These are phyloP conservation scores for Cheilosia impressa DNA, from an alignment of 2,888 invertebrate genomes.

Conservation along the genomic window DNA sequence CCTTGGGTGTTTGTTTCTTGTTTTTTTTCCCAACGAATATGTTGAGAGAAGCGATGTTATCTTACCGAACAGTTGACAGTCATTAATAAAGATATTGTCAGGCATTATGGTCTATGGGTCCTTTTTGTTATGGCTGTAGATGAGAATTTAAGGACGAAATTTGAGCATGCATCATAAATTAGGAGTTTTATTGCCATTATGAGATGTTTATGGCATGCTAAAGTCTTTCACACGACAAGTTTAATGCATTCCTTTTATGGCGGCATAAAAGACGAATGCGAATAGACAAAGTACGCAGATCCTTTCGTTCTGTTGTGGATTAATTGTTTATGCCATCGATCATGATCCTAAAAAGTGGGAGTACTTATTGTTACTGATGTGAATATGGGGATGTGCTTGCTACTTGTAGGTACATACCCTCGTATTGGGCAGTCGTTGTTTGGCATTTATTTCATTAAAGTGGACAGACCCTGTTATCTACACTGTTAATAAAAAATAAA, in stretches of 20 bases:
- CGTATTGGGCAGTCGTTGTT: no score
- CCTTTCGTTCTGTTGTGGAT: conserved; percentile 11
- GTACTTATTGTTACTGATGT: background rate
- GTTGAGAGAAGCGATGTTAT: conserved; percentile 54
- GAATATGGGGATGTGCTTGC: background rate
- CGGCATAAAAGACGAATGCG: conserved; percentile 1
- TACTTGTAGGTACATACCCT: no score
- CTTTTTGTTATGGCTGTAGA: conserved; percentile 35
- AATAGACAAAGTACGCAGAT: background rate
- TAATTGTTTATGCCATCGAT: conserved; percentile 9
- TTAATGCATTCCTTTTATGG: conserved; percentile 18
- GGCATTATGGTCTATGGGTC: conserved; percentile 58
- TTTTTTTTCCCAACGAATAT: conserved; percentile 14
- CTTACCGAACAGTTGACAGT: conserved; percentile 63
- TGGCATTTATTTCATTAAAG: no score
- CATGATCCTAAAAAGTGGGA: conserved; percentile 7
- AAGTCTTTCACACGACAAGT: conserved; percentile 25
- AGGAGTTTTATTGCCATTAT: conserved; percentile 38
- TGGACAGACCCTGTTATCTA: no score
- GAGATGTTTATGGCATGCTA: conserved; percentile 42
- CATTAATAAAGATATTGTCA: conserved; percentile 75
- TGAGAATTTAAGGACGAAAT: conserved; percentile 60
- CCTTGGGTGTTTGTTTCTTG: conserved; percentile 53
- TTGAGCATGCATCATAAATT: conserved; percentile 67
- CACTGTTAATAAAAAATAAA: no score